Percentiles rank a stretch among this genome's conserved stretches.
phyloP scores from a whole-genome alignment of 2,888 invertebrate genomes.

The Acanthopleura granulata region DNA sequence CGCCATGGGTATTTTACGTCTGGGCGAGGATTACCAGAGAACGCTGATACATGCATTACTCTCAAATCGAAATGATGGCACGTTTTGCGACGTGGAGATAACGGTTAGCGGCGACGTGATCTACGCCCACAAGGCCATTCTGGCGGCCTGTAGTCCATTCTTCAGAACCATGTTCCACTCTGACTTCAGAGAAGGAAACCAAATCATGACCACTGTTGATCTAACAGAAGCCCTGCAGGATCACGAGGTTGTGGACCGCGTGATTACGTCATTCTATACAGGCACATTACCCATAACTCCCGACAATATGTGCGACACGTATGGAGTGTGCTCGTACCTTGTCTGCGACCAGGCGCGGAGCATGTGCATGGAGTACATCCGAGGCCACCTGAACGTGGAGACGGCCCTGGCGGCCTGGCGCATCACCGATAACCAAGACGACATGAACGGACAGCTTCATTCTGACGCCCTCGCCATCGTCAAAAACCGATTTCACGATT shows the following conservation, averaged over 20 bases:
- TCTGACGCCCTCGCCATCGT: neutral
- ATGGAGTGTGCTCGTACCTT: slow-evolving; percentile 4
- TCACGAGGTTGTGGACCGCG: neutral
- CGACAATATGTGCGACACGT: neutral
- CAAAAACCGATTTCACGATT: slow-evolving; percentile 12
- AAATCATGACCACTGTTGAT: neutral
- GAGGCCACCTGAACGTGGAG: neutral
- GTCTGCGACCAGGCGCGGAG: neutral
- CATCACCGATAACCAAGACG: neutral
- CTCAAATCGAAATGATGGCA: slow-evolving; percentile 24
- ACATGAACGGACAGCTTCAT: neutral
- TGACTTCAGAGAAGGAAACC: slow-evolving; percentile 30
- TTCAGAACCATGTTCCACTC: slow-evolving; percentile 33
- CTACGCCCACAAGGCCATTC: slow-evolving; percentile 32
- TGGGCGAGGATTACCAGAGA: slow-evolving; percentile 5
- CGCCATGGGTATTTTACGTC: neutral
- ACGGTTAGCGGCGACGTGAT: slow-evolving; percentile 27
- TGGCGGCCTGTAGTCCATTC: slow-evolving; percentile 35
- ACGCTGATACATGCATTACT: neutral
- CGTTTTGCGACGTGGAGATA: slow-evolving; percentile 35
- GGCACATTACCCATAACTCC: neutral
- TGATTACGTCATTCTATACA: slow-evolving; percentile 1
- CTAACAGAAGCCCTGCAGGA: neutral
- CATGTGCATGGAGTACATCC: neutral
- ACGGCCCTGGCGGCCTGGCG: neutral